Conservation (phyloP, 1,140 invertebrate genomes). For the Subanguina moxae region DNA sequence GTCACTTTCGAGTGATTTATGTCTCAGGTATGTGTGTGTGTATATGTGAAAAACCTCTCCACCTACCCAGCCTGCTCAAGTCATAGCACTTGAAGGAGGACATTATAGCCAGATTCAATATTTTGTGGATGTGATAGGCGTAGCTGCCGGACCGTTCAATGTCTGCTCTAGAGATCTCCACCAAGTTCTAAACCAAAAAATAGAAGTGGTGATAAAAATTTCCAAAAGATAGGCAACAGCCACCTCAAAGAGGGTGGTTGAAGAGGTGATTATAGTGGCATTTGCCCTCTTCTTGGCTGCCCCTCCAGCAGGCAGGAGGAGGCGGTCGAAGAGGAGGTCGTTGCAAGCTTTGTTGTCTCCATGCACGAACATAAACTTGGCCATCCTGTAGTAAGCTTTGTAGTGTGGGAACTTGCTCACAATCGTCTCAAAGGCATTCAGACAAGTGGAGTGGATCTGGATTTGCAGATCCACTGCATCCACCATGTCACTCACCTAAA, state of each 20-base stretch:
- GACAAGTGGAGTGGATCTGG: conserved; percentile 13
- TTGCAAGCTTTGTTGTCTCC: conserved; percentile 11
- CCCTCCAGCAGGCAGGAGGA: conserved; percentile 11
- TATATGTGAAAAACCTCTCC: too few species aligned
- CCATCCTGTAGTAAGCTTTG: conserved; percentile 27
- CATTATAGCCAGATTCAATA: conserved; percentile 20
- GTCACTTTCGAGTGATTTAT: too few species aligned
- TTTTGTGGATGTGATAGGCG: conserved; percentile 24
- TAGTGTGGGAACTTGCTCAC: conserved; percentile 26
- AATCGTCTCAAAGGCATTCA: conserved; percentile 25
- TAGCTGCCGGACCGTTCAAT: conserved; percentile 24
- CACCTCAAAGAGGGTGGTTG: conserved; percentile 29
- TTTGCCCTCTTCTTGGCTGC: neutral
- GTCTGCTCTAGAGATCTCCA: conserved; percentile 24
- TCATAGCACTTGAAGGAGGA: conserved; percentile 13
- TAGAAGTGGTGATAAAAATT: neutral
- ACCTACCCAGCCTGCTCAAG: conserved; percentile 1
- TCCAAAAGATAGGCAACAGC: neutral
- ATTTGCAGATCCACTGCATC: conserved; percentile 1
- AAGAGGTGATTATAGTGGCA: neutral
- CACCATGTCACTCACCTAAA: conserved; percentile 10
- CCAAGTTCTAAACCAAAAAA: conserved; percentile 18
- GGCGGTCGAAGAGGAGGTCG: conserved; percentile 21
- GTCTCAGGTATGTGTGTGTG: too few species aligned
- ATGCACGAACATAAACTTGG: conserved; percentile 3